phyloP scores from a whole-genome alignment of 2,888 invertebrate species.

The Trisateles emortualis region DNA sequence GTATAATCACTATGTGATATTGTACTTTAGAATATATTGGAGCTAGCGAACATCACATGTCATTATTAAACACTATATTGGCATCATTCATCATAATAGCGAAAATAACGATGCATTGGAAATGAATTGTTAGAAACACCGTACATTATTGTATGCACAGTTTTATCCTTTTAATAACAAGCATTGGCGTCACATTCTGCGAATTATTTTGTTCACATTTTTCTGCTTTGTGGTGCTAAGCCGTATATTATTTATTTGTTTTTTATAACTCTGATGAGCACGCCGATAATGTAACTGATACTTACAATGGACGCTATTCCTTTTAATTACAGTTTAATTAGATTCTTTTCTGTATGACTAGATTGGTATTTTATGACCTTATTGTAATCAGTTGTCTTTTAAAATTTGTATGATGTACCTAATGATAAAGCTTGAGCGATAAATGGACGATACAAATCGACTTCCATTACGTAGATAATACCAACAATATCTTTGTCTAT shows the following conservation, averaged over 20 bases:
- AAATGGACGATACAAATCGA: too few relatives aligned
- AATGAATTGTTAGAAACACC: constrained; percentile 2
- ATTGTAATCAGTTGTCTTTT: too few relatives aligned
- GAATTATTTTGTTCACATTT: constrained; percentile 39
- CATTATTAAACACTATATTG: constrained; percentile 18
- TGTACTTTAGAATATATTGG: constrained; percentile 15
- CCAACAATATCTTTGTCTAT: not conserved
- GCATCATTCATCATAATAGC: constrained; percentile 23
- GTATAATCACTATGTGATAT: constrained; percentile 30
- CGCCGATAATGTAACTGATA: constrained; percentile 13
- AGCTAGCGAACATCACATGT: constrained; percentile 39
- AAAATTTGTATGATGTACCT: too few relatives aligned
- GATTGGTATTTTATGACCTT: not conserved
- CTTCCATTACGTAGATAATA: too few relatives aligned
- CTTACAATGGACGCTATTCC: not conserved
- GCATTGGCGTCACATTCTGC: constrained; percentile 30
- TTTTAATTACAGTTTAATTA: not conserved
- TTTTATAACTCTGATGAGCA: constrained; percentile 20
- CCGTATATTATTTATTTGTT: constrained; percentile 17
- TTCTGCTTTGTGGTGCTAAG: constrained; percentile 29
- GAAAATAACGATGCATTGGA: constrained; percentile 30
- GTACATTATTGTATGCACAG: constrained; percentile 12
- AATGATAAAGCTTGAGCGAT: too few relatives aligned
- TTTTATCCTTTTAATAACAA: constrained; percentile 18
- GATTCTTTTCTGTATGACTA: not conserved